These are phyloP conservation scores for Chelonoidis abingdonii DNA, from an alignment of 2,113 vertebrate genomes.

Conservation along the genomic window DNA sequence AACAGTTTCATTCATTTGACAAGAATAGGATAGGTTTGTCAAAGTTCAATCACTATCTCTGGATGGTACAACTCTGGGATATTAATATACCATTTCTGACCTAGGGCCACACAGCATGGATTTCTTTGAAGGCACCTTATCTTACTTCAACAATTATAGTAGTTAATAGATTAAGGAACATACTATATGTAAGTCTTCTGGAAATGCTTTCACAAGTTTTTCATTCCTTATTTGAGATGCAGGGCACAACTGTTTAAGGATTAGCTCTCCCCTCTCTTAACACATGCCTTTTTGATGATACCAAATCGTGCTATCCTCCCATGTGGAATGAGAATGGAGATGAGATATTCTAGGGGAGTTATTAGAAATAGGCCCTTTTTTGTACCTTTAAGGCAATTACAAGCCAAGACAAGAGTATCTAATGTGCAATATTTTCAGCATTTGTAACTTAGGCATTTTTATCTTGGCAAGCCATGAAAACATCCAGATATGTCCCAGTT, in stretches of 20 bases:
- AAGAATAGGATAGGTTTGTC: slow-evolving; percentile 61
- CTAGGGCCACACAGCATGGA: slow-evolving; percentile 57
- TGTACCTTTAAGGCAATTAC: slow-evolving; percentile 80
- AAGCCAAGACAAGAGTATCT: slow-evolving; percentile 80
- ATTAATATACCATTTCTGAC: slow-evolving; percentile 75
- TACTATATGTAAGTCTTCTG: slow-evolving; percentile 32
- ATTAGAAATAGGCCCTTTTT: slow-evolving; percentile 75
- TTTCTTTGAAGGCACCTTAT: slow-evolving; percentile 67
- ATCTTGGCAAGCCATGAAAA: slow-evolving; percentile 70
- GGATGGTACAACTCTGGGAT: slow-evolving; percentile 62
- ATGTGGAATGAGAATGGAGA: slow-evolving; percentile 75
- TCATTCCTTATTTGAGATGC: slow-evolving; percentile 74
- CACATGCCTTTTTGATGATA: slow-evolving; percentile 77
- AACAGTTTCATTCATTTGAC: slow-evolving; percentile 71
- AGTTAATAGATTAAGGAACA: slow-evolving; percentile 73
- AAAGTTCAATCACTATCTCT: slow-evolving; percentile 75
- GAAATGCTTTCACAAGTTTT: slow-evolving; percentile 58
- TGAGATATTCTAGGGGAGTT: slow-evolving; percentile 72
- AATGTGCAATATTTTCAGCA: slow-evolving; percentile 73
- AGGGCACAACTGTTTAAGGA: slow-evolving; percentile 69
- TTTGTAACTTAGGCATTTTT: slow-evolving; percentile 71
- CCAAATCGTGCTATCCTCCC: slow-evolving; percentile 75
- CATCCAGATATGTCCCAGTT: slow-evolving; percentile 73
- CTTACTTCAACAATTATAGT: slow-evolving; percentile 69
- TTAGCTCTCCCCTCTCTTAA: slow-evolving; percentile 69